These are phyloP conservation scores for Pholis gunnellus DNA, from an alignment of 2,113 vertebrate species.

Conservation along the genomic window DNA sequence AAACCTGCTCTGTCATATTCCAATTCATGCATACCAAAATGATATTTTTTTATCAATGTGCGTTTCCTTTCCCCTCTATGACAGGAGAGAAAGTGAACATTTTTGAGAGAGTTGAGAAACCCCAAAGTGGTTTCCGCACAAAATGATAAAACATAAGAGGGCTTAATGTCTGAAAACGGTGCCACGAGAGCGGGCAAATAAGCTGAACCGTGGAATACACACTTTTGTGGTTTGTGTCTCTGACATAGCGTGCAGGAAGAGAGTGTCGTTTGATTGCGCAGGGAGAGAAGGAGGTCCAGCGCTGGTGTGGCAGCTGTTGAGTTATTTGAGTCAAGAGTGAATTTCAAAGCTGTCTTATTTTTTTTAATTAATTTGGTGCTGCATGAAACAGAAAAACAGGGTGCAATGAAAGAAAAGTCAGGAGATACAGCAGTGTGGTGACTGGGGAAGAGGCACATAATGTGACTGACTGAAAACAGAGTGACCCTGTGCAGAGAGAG, in stretches of 20 bases:
- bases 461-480: constrained; percentile 5
- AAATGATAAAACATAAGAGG: constrained; percentile 65
- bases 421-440: neutral
- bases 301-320: constrained; percentile 24
- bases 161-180: constrained; percentile 64
- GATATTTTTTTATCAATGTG: neutral
- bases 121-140: constrained; percentile 8
- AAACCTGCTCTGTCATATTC: constrained; percentile 9
- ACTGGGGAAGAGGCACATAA: constrained; percentile 5
- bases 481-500: neutral
- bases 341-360: neutral
- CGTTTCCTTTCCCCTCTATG: constrained; percentile 22
- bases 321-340: neutral
- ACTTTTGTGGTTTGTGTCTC: constrained; percentile 46
- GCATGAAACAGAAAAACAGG: neutral
- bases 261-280: constrained; percentile 48
- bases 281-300: constrained; percentile 36
- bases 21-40: neutral
- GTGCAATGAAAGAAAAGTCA: constrained; percentile 6
- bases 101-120: constrained; percentile 5
- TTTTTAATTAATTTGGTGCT: neutral
- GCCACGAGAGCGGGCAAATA: constrained; percentile 45
- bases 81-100: neutral
- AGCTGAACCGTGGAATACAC: neutral
- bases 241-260: constrained; percentile 62